These are phyloP conservation scores for Allacma fusca DNA, from an alignment of 2,888 invertebrate genomes.

Conservation along the genomic window DNA sequence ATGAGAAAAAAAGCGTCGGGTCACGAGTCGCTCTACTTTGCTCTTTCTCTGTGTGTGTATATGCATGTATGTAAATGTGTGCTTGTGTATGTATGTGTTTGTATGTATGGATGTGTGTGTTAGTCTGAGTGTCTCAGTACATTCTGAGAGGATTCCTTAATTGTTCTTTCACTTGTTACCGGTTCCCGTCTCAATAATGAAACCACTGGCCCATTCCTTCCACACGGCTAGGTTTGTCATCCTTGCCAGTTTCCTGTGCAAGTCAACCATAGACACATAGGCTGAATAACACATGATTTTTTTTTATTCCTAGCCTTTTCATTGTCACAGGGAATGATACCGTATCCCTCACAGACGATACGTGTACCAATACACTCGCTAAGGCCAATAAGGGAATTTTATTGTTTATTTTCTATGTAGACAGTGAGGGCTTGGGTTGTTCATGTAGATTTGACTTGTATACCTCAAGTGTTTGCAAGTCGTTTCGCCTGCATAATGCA, in stretches of 20 bases:
- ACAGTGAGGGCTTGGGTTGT: too few relatives aligned
- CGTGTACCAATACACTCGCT: background rate
- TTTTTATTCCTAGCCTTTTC: background rate
- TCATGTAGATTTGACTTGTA: too few relatives aligned
- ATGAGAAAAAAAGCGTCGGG: conserved; percentile 26
- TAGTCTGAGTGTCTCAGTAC: too few relatives aligned
- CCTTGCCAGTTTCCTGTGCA: conserved; percentile 27
- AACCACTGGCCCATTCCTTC: conserved; percentile 36
- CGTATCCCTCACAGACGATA: background rate
- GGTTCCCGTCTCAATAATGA: conserved; percentile 21
- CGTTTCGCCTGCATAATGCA: conserved; percentile 8
- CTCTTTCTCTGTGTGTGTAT: background rate
- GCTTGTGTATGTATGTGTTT: background rate
- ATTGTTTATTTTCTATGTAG: too few relatives aligned
- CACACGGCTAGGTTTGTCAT: conserved; percentile 30
- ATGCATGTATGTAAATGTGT: background rate
- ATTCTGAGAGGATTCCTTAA: too few relatives aligned
- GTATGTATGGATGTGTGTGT: too few relatives aligned
- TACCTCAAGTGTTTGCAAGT: too few relatives aligned
- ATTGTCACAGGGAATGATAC: background rate
- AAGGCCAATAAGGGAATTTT: too few relatives aligned
- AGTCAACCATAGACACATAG: conserved; percentile 21
- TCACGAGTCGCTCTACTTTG: conserved; percentile 38
- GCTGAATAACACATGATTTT: conserved; percentile 2
- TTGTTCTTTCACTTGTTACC: conserved; percentile 12